Base-by-base conservation (phyloP, 2,113 vertebrate species). In the Etheostoma cragini region DNA sequence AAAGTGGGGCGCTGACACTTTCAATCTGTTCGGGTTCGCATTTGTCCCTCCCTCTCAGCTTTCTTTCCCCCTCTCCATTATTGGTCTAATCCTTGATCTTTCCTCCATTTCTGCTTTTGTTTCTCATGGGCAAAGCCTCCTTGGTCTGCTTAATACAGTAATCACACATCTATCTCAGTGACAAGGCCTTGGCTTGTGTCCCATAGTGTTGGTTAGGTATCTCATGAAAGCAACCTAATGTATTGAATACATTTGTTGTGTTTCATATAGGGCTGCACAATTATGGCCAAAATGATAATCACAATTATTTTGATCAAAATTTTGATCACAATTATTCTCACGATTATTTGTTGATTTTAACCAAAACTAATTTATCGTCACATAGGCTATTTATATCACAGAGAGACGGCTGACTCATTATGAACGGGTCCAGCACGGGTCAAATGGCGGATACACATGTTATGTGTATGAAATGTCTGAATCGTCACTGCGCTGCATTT, bases 1-100 rank as follows among this genome's bases (percentile, higher is more conserved):
- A 83, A 86, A 90, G 86, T 88, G 89, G 82, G 76, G 76, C 81
- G 70, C 87, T 91, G 93, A 93, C 92, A 91, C 87, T 86, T 89
- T 91, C 87, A 89, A 89, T 93, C 89, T 93, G 87, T 88, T 88
- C 47, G 54, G 68, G 49, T 73, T 66, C 33, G 16, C 45, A n/a
- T 81, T 89, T 30, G 68, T 78, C 82, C 79, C 87, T 86, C 64
- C 62, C 81, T 67, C 72, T 73, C 67, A 0, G 45, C 73, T 42
- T 60, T 68, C 80, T 73, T 60, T 70, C 38, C 72, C 72, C 21
- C 57, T 80, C 71, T 73, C 56, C 72, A 71, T 88, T 88, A 89
- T 87, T 78, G 72, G 83, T 64, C 85, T 74, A 76, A 81, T 87
- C 82, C 82, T 85, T 62, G 81, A 86, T 89, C 83, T 79, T 84